Conservation (phyloP, 1,140 invertebrate species). For the Drosophila teissieri region DNA sequence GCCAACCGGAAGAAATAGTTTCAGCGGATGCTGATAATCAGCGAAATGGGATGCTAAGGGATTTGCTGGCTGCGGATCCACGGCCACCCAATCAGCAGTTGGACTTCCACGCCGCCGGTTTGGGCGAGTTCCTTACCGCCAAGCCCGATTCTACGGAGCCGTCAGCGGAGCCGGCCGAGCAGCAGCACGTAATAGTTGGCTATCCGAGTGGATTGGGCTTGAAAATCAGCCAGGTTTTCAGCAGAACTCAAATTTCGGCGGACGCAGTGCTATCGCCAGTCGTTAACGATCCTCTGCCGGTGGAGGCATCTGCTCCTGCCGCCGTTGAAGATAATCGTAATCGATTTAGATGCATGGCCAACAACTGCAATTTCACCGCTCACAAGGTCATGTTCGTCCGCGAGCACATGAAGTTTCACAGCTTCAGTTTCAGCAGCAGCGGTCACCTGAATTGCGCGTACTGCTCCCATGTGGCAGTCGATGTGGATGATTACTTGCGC, state of each 20-base stretch:
- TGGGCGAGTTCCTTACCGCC: constrained; percentile 37
- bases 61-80: constrained; percentile 26
- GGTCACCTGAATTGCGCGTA: constrained; percentile 55
- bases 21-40: neutral
- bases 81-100: constrained; percentile 32
- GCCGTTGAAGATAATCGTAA: neutral
- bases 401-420: constrained; percentile 62
- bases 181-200: constrained; percentile 36
- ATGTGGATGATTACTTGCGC: constrained; percentile 52
- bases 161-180: neutral
- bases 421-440: constrained; percentile 32
- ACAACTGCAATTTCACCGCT: constrained; percentile 45
- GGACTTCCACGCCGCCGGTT: constrained; percentile 34
- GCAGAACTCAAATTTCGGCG: constrained; percentile 13
- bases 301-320: neutral
- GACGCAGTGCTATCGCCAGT: neutral
- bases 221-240: constrained; percentile 52
- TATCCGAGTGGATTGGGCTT: constrained; percentile 45
- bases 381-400: constrained; percentile 53
- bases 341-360: constrained; percentile 66
- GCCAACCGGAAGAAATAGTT: neutral
- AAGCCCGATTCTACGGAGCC: constrained; percentile 1
- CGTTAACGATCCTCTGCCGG: neutral
- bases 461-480: constrained; percentile 31
- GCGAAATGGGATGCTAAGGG: constrained; percentile 31